Evolutionary conservation across 2,113 vertebrate species (phyloP).

Genomic region (Psophia crepitans): DNA sequence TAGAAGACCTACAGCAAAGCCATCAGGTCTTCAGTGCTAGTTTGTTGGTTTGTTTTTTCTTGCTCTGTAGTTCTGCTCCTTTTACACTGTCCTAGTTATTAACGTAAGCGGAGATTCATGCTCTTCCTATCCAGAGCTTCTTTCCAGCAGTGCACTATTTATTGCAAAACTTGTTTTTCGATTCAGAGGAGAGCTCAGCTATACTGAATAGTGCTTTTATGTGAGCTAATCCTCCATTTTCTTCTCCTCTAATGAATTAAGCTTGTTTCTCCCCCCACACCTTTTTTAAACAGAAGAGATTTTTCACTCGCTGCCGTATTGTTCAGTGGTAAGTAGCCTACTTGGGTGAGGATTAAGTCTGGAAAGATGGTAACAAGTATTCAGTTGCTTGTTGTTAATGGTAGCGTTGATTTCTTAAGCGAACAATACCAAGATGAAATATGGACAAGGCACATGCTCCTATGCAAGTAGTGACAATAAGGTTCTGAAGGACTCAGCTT

Average conservation of each 20-base stretch:
- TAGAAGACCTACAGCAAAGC: not conserved
- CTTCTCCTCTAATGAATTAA: not conserved
- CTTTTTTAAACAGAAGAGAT: not conserved
- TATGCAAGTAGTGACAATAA: not conserved
- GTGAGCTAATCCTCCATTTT: not conserved
- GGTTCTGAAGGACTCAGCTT: slow-evolving; percentile 38
- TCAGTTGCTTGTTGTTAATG: slow-evolving; percentile 5
- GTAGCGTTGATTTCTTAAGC: not conserved
- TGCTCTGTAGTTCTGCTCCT: not conserved
- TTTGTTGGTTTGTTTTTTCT: not conserved
- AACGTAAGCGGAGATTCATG: not conserved
- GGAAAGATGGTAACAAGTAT: not conserved
- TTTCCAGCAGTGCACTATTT: not conserved
- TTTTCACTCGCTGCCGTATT: not conserved
- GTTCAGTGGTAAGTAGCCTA: not conserved
- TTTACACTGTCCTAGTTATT: not conserved
- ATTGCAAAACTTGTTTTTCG: not conserved
- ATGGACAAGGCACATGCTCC: not conserved
- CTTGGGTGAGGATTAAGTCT: not conserved
- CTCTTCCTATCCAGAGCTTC: not conserved
- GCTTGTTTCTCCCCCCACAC: not conserved
- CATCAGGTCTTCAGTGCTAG: not conserved
- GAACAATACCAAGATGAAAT: not conserved
- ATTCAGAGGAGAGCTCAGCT: not conserved
- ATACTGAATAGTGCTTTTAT: not conserved